These are phyloP conservation scores for Parasteatoda tepidariorum DNA, from an alignment of 1,140 invertebrate species.

Conservation along the genomic window DNA sequence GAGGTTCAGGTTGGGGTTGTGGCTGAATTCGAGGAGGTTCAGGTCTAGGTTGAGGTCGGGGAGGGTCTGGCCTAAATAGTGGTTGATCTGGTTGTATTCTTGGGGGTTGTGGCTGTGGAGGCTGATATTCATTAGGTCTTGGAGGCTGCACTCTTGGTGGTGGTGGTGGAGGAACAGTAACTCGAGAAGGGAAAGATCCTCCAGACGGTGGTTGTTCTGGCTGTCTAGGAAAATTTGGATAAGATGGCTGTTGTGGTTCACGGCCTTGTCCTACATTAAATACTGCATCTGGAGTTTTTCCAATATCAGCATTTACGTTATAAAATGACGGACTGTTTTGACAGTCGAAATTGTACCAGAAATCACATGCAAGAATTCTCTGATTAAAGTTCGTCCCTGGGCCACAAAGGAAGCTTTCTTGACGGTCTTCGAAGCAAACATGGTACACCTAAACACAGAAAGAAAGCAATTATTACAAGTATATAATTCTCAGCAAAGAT, in stretches of 20 bases:
- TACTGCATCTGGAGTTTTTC: slow-evolving; percentile 23
- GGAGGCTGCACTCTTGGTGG: slow-evolving; percentile 1
- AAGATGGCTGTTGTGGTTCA: slow-evolving; percentile 29
- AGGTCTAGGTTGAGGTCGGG: slow-evolving; percentile 7
- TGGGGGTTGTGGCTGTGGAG: slow-evolving; percentile 13
- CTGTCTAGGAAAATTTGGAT: slow-evolving; percentile 5
- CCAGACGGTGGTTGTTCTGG: slow-evolving; percentile 36
- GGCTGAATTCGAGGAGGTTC: not conserved
- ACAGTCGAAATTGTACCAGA: slow-evolving; percentile 63
- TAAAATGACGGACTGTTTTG: slow-evolving; percentile 68
- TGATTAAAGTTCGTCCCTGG: slow-evolving; percentile 90
- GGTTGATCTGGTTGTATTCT: not conserved
- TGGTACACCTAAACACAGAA: slow-evolving; percentile 65
- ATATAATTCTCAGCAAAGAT: too few relatives aligned
- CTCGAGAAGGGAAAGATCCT: slow-evolving; percentile 20
- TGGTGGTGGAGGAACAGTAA: slow-evolving; percentile 26
- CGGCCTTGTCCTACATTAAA: slow-evolving; percentile 26
- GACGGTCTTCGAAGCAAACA: slow-evolving; percentile 74
- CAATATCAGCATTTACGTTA: slow-evolving; percentile 65
- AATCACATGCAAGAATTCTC: slow-evolving; percentile 64
- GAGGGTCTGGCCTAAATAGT: slow-evolving; percentile 12
- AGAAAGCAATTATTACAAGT: not conserved
- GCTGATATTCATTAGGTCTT: not conserved
- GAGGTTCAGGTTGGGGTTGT: slow-evolving; percentile 2
- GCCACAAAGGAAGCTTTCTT: slow-evolving; percentile 88